Conservation (phyloP, 1,140 invertebrate species). For the Scaptomyza hsui region DNA sequence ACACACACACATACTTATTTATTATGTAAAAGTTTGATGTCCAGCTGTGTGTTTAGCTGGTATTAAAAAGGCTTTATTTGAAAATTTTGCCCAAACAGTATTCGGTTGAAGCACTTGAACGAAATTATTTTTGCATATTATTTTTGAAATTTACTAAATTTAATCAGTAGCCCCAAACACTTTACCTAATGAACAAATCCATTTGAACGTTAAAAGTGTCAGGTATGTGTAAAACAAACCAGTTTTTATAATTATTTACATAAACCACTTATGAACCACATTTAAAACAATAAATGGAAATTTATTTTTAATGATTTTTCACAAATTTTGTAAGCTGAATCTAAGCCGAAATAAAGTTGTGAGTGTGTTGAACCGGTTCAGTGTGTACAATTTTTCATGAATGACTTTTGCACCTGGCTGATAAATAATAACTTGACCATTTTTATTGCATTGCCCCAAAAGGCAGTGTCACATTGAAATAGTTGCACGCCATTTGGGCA, state of each 20-base stretch:
- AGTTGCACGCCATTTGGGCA: constrained; percentile 49
- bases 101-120: background rate
- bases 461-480: constrained; percentile 39
- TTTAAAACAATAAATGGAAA: too few species aligned
- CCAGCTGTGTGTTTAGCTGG: background rate
- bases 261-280: too few species aligned
- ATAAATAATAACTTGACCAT: constrained; percentile 53
- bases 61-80: background rate
- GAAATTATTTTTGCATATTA: background rate
- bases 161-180: too few species aligned
- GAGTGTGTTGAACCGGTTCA: background rate
- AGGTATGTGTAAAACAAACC: too few species aligned
- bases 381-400: background rate
- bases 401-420: constrained; percentile 38
- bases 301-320: too few species aligned
- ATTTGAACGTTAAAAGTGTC: too few species aligned
- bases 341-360: too few species aligned
- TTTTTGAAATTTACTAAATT: too few species aligned
- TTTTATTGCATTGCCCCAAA: constrained; percentile 37
- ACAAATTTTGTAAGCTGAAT: too few species aligned
- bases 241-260: too few species aligned
- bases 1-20: background rate
- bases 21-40: background rate
- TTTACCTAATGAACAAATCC: too few species aligned
- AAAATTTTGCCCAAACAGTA: background rate